Base-by-base conservation (phyloP, 2,797 vertebrate genomes). In the Paratrypauchen microcephalus region DNA sequence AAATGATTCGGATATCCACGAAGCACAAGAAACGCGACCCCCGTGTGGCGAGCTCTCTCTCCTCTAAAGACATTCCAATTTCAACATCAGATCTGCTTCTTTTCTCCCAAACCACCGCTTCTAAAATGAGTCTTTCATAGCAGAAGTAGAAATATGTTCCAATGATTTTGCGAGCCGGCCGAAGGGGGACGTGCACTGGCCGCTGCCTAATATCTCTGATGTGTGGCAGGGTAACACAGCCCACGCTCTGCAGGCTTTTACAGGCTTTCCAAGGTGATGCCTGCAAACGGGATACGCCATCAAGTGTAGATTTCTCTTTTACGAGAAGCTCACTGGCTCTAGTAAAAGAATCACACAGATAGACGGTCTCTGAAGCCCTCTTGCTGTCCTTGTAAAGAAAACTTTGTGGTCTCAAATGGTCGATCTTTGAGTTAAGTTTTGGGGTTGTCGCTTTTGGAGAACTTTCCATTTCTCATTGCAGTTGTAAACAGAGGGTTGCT, bases 221-320 rank as follows among this genome's bases (percentile, higher is more conserved):
- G 75, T 73, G 74, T 83, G 82, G 83, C 83, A 77, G 68, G 68
- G 70, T 84, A 86, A 88, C 84, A 83, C 76, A 86, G 79, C 81
- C 67, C 66, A 73, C 2, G 68, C 78, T 81, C 80, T 88, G 86
- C 87, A 89, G 70, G 72, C 41, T 79, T 91, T 89, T 90, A 91
- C 86, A 80, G 86, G 83, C 85, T 81, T 80, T 85, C 75, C 36
- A 84, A 88, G 85, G 88, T 87, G 89, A 87, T 74, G 83, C 78
- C 81, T 83, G 80, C 80, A 74, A 83, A 81, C 77, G 70, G 77
- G 83, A 86, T 85, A 77, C 64, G 74, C 87, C 78, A 87, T 91
- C 88, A 90, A 88, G 88, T 86, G 83, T 85, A 76, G 80, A 82
- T 89, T 60, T 87, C 81, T 82, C 65, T 84, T 91, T 91, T 87